phyloP scores from a whole-genome alignment of 1,140 invertebrate genomes.

The Luehdorfia chinensis region DNA sequence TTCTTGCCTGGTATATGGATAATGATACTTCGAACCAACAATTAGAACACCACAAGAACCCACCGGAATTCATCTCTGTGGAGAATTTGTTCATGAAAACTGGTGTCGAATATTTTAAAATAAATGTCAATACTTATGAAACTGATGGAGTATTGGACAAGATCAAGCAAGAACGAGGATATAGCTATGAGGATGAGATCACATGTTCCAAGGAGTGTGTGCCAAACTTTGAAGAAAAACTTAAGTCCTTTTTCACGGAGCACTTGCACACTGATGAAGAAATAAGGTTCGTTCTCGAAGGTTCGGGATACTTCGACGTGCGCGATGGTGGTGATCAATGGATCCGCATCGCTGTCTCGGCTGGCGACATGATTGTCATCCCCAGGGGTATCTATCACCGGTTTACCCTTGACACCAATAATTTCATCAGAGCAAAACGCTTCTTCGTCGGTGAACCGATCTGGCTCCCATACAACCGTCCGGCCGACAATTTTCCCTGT shows the following conservation, averaged over 20 bases:
- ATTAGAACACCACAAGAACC: slow-evolving; percentile 85
- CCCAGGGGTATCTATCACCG: slow-evolving; percentile 98
- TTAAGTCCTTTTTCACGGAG: slow-evolving; percentile 94
- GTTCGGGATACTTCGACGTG: slow-evolving; percentile 95
- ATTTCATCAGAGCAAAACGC: slow-evolving; percentile 91
- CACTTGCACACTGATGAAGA: slow-evolving; percentile 99
- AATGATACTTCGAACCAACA: slow-evolving; percentile 83
- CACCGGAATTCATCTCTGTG: slow-evolving; percentile 82
- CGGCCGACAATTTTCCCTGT: slow-evolving; percentile 90
- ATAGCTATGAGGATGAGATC: slow-evolving; percentile 94
- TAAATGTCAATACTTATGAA: slow-evolving; percentile 73
- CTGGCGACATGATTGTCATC: slow-evolving; percentile 94
- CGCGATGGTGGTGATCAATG: slow-evolving; percentile 91
- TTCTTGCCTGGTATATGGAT: slow-evolving; percentile 92
- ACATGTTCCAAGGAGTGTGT: slow-evolving; percentile 89
- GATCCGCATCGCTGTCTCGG: slow-evolving; percentile 92
- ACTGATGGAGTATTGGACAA: slow-evolving; percentile 82
- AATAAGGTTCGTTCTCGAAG: slow-evolving; percentile 87
- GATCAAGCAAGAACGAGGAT: slow-evolving; percentile 87
- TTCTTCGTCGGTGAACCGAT: slow-evolving; percentile 95
- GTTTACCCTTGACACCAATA: slow-evolving; percentile 94
- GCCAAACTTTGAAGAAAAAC: slow-evolving; percentile 92
- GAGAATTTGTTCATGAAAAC: slow-evolving; percentile 82
- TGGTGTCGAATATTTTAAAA: slow-evolving; percentile 70
- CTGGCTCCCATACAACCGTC: slow-evolving; percentile 93